A percentile compares a stretch with the other conserved stretches of the same genome.
phyloP scores from a whole-genome alignment of 2,888 invertebrate genomes.

The Conistra vaccinii region DNA sequence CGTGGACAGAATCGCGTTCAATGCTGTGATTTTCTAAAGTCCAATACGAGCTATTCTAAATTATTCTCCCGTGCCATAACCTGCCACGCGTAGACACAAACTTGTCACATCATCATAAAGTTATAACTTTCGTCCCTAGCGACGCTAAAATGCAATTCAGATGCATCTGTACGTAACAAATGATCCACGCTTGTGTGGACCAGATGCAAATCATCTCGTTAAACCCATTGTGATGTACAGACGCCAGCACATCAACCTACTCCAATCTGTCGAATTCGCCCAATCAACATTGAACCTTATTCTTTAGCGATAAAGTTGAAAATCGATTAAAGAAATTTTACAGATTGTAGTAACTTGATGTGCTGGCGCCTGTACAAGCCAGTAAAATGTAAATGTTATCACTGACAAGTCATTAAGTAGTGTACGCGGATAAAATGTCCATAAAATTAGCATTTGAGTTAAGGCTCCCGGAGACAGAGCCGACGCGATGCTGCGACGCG shows the following conservation, averaged over 20 bases:
- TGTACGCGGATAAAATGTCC: conserved; percentile 61
- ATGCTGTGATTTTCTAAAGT: neutral
- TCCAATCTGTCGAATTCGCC: no score
- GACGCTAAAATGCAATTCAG: conserved; percentile 46
- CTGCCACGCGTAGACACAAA: neutral
- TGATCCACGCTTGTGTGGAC: conserved; percentile 43
- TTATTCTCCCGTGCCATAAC: neutral
- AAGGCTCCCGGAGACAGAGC: neutral
- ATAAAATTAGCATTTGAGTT: conserved; percentile 71
- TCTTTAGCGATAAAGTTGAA: no score
- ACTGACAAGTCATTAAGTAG: conserved; percentile 67
- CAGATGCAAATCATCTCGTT: conserved; percentile 61
- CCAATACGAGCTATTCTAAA: conserved; percentile 6
- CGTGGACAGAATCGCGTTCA: neutral
- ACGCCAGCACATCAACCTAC: no score
- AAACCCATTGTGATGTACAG: conserved; percentile 47
- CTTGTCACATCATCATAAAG: neutral
- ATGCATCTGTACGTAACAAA: conserved; percentile 61
- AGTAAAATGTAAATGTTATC: conserved; percentile 78
- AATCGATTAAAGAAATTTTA: no score
- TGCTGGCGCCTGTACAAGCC: no score
- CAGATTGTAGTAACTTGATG: no score
- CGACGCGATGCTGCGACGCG: no score
- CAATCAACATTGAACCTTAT: no score
- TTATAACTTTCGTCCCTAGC: neutral